phyloP scores from a whole-genome alignment of 2,797 vertebrate species.

The Chiroxiphia lanceolata region DNA sequence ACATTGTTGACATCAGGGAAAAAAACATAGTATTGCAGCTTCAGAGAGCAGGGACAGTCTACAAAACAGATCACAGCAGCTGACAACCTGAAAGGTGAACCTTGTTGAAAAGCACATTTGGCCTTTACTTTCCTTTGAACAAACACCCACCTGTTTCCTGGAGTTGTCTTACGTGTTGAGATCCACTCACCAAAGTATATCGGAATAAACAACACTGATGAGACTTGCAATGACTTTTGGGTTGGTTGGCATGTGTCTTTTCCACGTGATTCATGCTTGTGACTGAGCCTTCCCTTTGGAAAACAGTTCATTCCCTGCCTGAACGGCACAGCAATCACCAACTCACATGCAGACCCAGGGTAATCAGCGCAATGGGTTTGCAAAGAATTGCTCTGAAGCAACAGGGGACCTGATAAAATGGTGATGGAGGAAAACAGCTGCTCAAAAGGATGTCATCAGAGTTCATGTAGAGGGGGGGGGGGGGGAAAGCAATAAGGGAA shows the following conservation, averaged over 20 bases:
- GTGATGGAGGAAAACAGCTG: neutral
- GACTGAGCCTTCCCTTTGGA: neutral
- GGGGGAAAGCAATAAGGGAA: neutral
- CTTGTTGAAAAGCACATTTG: neutral
- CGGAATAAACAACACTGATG: accelerated
- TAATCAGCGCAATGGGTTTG: neutral
- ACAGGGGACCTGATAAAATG: slow-evolving; percentile 14
- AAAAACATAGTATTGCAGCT: neutral
- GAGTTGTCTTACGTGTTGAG: neutral
- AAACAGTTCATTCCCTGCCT: neutral
- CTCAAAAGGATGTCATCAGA: neutral
- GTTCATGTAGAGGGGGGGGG: neutral
- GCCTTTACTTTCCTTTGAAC: slow-evolving; percentile 27
- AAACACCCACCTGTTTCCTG: slow-evolving; percentile 9
- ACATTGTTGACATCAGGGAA: neutral
- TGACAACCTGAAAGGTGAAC: neutral
- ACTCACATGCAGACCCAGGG: neutral
- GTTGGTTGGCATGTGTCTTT: neutral
- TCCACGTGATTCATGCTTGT: neutral
- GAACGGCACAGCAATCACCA: neutral
- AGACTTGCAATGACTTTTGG: neutral
- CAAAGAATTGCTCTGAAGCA: neutral
- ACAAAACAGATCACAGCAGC: neutral
- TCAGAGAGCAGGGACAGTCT: slow-evolving; percentile 20
- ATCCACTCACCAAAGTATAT: neutral